Conservation (phyloP, 2,888 invertebrate genomes). For the Phytoseiulus persimilis region DNA sequence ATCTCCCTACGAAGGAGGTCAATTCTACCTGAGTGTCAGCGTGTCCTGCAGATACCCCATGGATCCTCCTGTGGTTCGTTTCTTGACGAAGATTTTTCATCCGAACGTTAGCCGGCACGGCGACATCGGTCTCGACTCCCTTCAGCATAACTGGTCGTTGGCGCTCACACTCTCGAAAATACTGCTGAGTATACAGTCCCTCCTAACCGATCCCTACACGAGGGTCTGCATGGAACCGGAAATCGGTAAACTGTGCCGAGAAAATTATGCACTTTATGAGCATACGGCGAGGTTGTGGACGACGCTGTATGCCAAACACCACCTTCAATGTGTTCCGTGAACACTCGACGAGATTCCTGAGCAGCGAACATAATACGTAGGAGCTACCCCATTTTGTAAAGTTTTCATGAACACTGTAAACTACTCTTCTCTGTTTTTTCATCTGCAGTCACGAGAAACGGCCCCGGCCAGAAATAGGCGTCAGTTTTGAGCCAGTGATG, state of each 20-base stretch:
- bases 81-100: slow-evolving; percentile 84
- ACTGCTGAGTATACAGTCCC: slow-evolving; percentile 74
- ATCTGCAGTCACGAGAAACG: background rate
- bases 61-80: slow-evolving; percentile 80
- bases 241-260: slow-evolving; percentile 50
- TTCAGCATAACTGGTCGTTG: slow-evolving; percentile 92
- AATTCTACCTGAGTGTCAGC: slow-evolving; percentile 62
- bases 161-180: slow-evolving; percentile 82
- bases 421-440: background rate
- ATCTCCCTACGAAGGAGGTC: slow-evolving; percentile 86
- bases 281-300: slow-evolving; percentile 52
- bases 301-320: slow-evolving; percentile 49
- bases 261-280: slow-evolving; percentile 49
- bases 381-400: background rate
- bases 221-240: slow-evolving; percentile 53
- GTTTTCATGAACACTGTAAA: background rate
- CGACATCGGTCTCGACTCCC: slow-evolving; percentile 87
- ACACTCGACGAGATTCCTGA: background rate
- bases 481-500: background rate
- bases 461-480: background rate
- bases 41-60: slow-evolving; percentile 64
- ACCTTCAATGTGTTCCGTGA: slow-evolving; percentile 8
- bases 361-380: background rate
- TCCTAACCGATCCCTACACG: slow-evolving; percentile 64
- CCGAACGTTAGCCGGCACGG: slow-evolving; percentile 91